Evolutionary conservation across 2,888 invertebrate species (phyloP).

Genomic region (Pteria penguin): DNA sequence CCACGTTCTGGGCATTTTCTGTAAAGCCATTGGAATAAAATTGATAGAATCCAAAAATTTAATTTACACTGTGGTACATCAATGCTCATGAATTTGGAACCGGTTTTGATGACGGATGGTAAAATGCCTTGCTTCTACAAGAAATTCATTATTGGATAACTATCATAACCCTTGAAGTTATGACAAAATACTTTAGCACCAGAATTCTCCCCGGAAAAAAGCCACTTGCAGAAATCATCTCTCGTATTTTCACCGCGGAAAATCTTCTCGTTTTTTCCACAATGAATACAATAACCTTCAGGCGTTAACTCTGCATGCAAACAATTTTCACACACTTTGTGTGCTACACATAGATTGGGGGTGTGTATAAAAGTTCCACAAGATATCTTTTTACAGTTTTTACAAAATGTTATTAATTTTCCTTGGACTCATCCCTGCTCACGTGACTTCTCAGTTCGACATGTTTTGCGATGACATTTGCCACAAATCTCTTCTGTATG

Average conservation of each 20-base stretch:
- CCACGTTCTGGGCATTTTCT: constrained; percentile 43
- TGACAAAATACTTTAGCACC: constrained; percentile 46
- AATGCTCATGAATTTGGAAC: constrained; percentile 38
- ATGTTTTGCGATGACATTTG: constrained; percentile 33
- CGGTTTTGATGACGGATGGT: constrained; percentile 39
- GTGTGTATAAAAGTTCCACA: constrained; percentile 42
- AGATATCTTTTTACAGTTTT: constrained; percentile 42
- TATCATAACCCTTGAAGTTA: constrained; percentile 50
- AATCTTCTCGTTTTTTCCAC: constrained; percentile 41
- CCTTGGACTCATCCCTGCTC: no score
- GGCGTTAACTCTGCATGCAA: constrained; percentile 25
- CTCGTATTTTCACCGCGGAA: constrained; percentile 31
- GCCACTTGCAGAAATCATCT: constrained; percentile 41
- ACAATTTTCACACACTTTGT: constrained; percentile 44
- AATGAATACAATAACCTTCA: constrained; percentile 25
- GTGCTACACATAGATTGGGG: constrained; percentile 45
- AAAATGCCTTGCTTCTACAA: constrained; percentile 38
- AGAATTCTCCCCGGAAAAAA: constrained; percentile 44
- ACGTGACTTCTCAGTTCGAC: background rate
- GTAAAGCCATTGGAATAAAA: constrained; percentile 46
- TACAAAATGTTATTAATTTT: no score
- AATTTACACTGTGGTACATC: constrained; percentile 20
- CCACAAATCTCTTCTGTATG: no score
- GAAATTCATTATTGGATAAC: constrained; percentile 41
- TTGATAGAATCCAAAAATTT: constrained; percentile 43